Base-by-base conservation (phyloP, 2,888 invertebrate genomes). In the Nymphalis c-album region DNA sequence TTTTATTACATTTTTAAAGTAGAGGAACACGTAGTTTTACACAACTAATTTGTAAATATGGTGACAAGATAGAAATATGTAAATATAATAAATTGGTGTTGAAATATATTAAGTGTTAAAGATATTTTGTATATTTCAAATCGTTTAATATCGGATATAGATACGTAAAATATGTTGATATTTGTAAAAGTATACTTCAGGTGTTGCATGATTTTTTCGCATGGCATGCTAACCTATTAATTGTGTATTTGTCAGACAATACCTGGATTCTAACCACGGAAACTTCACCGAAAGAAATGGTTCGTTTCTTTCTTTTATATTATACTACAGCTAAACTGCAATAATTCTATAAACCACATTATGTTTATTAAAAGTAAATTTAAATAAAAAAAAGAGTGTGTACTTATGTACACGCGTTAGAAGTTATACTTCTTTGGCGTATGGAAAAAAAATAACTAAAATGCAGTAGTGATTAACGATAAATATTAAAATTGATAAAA, bases 201-300 rank as follows among this genome's bases (percentile, higher is more conserved):
- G 84, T 88, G 84, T 82, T 85, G 91, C 90, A 91, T 90, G 90
- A 83, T 84, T 76, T 82, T 84, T 83, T 78, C 81, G 91, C 91
- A 91, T 91, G 91, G 91, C 91, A 92, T 92, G 91, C 83, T 91
- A 90, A 91, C 83, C 78, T 87, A 82, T 83, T 84, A 82, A 82
- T 87, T 91, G 84, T 92, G 86, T 91, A 87, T 91, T 91, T 91
- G 87, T 90, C 91, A 92, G 92, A 90, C 90, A 82, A 89, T 91
- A 85, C 90, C 91, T 84, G 91, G 92, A 88, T 91, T 90, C 91
- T 92, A 92, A 89, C 84, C 85, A 85, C 83, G 88, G 88, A 85
- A 85, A 81, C 87, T 80, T 80, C 91, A 87, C 85, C 85, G 85
- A 85, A 83, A 70, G 69, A 83, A 86, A 91, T 85, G 91, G 91